These are phyloP conservation scores for Ranitomeya variabilis DNA, from an alignment of 2,113 vertebrate species.

Conservation along the genomic window DNA sequence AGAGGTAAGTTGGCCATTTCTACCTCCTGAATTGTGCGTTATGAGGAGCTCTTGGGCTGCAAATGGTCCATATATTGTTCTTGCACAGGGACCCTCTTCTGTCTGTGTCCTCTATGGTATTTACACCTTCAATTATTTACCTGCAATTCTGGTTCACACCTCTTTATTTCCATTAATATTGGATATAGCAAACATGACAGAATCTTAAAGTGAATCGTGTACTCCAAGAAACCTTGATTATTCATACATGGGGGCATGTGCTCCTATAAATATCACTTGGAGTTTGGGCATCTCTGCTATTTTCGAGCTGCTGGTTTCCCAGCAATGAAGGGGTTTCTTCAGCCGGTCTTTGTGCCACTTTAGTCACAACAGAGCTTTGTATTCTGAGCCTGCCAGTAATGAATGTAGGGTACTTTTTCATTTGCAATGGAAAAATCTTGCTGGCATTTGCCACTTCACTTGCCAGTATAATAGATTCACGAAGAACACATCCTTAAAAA, in stretches of 20 bases:
- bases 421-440: slow-evolving; percentile 48
- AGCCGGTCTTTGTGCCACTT: slow-evolving; percentile 45
- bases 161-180: background rate
- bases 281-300: background rate
- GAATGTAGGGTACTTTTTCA: slow-evolving; percentile 48
- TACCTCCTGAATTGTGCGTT: no score
- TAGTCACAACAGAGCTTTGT: slow-evolving; percentile 47
- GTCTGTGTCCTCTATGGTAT: background rate
- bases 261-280: slow-evolving; percentile 1
- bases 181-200: background rate
- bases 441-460: slow-evolving; percentile 49
- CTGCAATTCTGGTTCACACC: background rate
- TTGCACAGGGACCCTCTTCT: no score
- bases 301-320: background rate
- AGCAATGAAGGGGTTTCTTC: slow-evolving; percentile 37
- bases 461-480: background rate
- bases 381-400: slow-evolving; percentile 43
- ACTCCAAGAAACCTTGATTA: background rate
- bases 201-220: background rate
- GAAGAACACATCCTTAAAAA: background rate
- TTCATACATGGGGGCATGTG: background rate
- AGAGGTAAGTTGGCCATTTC: no score
- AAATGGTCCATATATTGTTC: no score
- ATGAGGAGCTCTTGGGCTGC: no score
- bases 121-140: background rate